Evolutionary conservation across 2,113 vertebrate species (phyloP), one percentile per base, ranked within the genome.

Genomic region (Pseudolaguvia tuberculata): DNA sequence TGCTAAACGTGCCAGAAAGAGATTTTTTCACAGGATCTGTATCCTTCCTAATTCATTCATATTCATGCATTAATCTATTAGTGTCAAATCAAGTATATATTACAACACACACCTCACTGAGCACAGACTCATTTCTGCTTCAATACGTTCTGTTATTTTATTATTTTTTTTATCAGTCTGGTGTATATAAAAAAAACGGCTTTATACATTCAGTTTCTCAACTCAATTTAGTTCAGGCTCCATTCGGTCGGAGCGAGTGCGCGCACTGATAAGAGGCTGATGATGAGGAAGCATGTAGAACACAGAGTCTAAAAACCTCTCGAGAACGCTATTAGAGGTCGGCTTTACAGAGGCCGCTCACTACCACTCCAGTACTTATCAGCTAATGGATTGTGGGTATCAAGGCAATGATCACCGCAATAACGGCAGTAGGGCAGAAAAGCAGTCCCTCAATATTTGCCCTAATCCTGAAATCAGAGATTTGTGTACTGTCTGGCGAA

Each of bases 351-450:
- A 87, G 85, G 84, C 84, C 79, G 85, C 86, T 87, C 84, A 82
- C 86, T 85, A 87, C 90, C 87, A 88, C 88, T 87, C 88, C 86
- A 86, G 85, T 88, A 89, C 90, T 90, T 90, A 90, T 90, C 89
- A 89, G 83, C 85, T 89, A 89, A 90, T 91, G 88, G 88, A 89
- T 90, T 90, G 86, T 88, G 86, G 87, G 85, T 91, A 92, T 90
- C 90, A 88, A 87, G 86, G 86, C 87, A 90, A 88, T 88, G 83
- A 91, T 90, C 88, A 85, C 86, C 86, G 87, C 88, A 89, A 89
- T 87, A 89, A 89, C 86, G 86, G 86, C 86, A 83, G 82, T 79
- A 75, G 82, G 87, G 85, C 85, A 89, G 80, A 86, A 74, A 82
- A 76, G 82, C 85, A 80, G 83, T 82, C 87, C 86, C 84, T 85